Evolutionary conservation across 2,113 vertebrate species (phyloP), one percentile per base, ranked within the genome.

Genomic region (Numida meleagris): DNA sequence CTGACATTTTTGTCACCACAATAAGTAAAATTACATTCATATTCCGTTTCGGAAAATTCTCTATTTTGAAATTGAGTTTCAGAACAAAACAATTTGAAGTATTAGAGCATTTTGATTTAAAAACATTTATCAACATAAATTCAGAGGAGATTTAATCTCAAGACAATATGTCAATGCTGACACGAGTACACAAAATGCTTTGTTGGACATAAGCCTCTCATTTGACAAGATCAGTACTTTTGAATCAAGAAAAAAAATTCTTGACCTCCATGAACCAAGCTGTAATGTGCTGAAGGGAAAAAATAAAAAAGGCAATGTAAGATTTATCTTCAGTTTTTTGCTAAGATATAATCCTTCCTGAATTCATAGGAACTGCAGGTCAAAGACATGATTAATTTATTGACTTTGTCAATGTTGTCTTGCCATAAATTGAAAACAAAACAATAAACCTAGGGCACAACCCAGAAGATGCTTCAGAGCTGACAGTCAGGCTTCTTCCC

Each of bases 361-460:
- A 88, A 65, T 76, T 79, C 38, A 50, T 24, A 27, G 48, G 62
- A 86, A 68, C 40, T 57, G 23, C 23, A 53, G 51, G 9, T 62
- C 63, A 74, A 36, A 66, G 12, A 25, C 20, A 10, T 17, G 61
- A 42, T 7, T 46, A 8, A 29, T 21, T 10, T 33, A 53, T 9
- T 51, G 36, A 74, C n/a, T 9, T 83, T 23, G 45, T 19, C 25
- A 42, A 3, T 12, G 38, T 42, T 17, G 7, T 55, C 58, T 55
- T 61, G 9, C 34, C 59, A 50, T 53, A 23, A 86, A 83, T 11
- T 46, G 18, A 79, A 79, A 90, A 48, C 15, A 50, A 36, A 31
- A 18, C 2, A 10, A 10, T 1, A 4, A 45, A 12, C 7, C 16
- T 20, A 73, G n/a, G 40, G 12, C 1, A 6, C 5, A 36, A 21